phyloP scores from a whole-genome alignment of 1,140 invertebrate genomes.

The Prorops nasuta region DNA sequence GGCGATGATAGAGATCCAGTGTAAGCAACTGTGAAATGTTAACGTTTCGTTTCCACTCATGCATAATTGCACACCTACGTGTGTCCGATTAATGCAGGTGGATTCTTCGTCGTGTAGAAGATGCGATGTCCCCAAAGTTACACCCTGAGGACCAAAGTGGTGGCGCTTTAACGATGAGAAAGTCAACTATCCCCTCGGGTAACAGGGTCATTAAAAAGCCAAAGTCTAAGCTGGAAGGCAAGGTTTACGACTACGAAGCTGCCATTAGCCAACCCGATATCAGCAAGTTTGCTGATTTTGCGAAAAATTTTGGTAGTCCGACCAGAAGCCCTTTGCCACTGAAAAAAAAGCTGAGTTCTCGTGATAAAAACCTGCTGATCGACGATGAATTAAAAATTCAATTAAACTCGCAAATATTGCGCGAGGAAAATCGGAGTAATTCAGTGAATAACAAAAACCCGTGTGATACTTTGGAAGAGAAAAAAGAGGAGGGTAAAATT shows the following conservation, averaged over 20 bases:
- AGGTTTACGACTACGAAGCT: constrained; percentile 24
- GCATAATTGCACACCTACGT: too few relatives aligned
- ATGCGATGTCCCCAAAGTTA: too few relatives aligned
- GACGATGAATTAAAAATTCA: neutral
- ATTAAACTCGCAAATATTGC: too few relatives aligned
- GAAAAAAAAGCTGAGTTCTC: neutral
- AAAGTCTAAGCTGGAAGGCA: too few relatives aligned
- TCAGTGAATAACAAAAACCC: too few relatives aligned
- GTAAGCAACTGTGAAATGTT: neutral
- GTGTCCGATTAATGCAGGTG: constrained; percentile 7
- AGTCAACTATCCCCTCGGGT: too few relatives aligned
- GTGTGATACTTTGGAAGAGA: too few relatives aligned
- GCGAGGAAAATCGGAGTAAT: too few relatives aligned
- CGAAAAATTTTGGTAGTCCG: constrained; percentile 8
- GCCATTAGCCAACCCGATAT: constrained; percentile 24
- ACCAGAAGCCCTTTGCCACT: neutral
- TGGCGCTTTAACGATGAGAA: too few relatives aligned
- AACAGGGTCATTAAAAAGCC: too few relatives aligned
- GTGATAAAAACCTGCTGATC: neutral
- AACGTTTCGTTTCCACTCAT: neutral
- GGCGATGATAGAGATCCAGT: neutral
- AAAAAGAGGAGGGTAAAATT: too few relatives aligned
- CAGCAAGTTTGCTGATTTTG: constrained; percentile 7
- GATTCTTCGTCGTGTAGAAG: constrained; percentile 19
- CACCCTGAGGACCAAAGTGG: too few relatives aligned